Conservation (phyloP, 2,888 invertebrate species). For the Caenorhabditis imperialis region DNA sequence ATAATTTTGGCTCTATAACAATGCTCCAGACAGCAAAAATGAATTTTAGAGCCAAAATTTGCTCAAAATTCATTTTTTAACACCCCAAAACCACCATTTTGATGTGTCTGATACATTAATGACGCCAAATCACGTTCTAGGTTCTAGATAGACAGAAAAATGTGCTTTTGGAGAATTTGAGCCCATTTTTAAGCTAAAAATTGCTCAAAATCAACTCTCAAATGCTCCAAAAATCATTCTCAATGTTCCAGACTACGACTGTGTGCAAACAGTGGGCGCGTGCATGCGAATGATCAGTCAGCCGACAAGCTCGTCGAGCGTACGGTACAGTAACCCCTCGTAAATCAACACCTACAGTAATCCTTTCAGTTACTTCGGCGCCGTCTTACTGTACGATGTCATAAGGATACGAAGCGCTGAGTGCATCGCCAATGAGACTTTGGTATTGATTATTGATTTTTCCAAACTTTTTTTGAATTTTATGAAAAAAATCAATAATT, state of each 20-base stretch:
- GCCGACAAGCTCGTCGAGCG: conserved; percentile 37
- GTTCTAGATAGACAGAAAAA: too few species aligned
- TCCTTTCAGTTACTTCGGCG: conserved; percentile 59
- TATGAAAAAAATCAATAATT: neutral
- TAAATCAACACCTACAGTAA: too few species aligned
- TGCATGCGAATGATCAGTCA: conserved; percentile 59
- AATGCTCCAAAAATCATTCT: neutral
- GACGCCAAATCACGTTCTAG: too few species aligned
- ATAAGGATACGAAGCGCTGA: conserved; percentile 62
- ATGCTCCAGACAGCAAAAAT: too few species aligned
- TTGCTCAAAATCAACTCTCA: neutral
- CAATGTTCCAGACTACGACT: conserved; percentile 36
- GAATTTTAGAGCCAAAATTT: too few species aligned
- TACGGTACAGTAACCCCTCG: conserved; percentile 8
- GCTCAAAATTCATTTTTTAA: too few species aligned
- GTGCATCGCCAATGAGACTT: conserved; percentile 47
- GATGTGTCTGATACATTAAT: too few species aligned
- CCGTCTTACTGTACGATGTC: conserved; percentile 62
- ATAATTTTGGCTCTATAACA: too few species aligned
- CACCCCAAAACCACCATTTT: too few species aligned
- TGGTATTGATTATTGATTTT: too few species aligned
- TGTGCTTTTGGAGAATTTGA: neutral
- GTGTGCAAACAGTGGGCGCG: conserved; percentile 36
- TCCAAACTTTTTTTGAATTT: neutral
- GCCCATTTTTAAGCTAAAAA: neutral